These are phyloP conservation scores for Apogon talboti DNA, from an alignment of 2,797 vertebrate species.

Conservation along the genomic window DNA sequence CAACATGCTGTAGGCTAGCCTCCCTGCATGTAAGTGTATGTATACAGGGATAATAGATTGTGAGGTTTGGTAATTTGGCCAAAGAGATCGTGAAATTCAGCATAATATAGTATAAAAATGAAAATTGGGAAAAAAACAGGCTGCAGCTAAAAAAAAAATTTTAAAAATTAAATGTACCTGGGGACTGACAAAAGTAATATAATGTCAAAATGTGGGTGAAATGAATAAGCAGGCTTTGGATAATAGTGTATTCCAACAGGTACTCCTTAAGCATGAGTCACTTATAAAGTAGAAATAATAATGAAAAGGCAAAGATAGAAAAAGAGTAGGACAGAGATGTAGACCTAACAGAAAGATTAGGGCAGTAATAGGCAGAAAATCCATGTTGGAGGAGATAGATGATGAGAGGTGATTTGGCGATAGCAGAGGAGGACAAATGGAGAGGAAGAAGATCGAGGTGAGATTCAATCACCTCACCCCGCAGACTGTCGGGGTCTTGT, in stretches of 20 bases:
- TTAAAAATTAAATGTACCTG: background rate
- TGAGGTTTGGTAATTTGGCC: conserved; percentile 22
- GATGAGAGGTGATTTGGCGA: conserved; percentile 70
- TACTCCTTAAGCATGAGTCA: conserved; percentile 3
- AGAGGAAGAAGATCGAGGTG: conserved; percentile 67
- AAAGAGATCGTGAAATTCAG: no score
- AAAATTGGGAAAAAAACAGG: no score
- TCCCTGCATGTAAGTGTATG: conserved; percentile 10
- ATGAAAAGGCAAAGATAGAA: conserved; percentile 41
- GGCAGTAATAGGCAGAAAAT: conserved; percentile 76
- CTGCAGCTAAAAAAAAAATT: no score
- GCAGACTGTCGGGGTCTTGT: conserved; percentile 56
- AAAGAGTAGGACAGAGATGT: conserved; percentile 37
- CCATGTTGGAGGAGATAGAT: conserved; percentile 72
- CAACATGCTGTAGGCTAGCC: conserved; percentile 49
- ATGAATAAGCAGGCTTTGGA: conserved; percentile 1
- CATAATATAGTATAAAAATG: no score
- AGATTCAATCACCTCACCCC: conserved; percentile 74
- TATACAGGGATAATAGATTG: conserved; percentile 18
- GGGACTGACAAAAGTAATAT: background rate
- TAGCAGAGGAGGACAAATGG: conserved; percentile 70
- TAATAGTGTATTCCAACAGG: conserved; percentile 7
- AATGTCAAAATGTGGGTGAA: no score
- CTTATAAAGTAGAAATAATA: conserved; percentile 32
- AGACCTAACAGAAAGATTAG: conserved; percentile 65